These are phyloP conservation scores for Sminthurinus signatus DNA, from an alignment of 1,140 invertebrate genomes.

Conservation along the genomic window DNA sequence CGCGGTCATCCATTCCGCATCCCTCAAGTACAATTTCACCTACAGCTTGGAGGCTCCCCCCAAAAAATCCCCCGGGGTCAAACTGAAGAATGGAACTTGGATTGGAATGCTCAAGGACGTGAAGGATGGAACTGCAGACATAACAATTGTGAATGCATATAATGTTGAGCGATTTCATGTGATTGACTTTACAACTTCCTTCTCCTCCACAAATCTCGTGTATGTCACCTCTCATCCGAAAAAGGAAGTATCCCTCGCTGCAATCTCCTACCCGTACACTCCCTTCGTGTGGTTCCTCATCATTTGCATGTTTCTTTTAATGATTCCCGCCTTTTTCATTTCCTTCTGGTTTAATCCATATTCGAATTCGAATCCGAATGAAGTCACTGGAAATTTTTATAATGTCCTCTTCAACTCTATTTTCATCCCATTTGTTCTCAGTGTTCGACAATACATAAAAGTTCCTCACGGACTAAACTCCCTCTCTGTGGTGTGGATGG, in stretches of 20 bases:
- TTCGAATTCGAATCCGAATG: background rate
- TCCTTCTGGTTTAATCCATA: background rate
- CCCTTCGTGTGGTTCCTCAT: background rate
- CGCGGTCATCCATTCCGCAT: background rate
- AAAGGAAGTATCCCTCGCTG: background rate
- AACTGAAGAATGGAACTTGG: background rate
- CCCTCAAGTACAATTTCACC: background rate
- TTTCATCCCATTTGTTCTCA: background rate
- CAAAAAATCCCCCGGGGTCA: background rate
- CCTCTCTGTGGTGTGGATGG: background rate
- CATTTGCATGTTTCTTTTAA: background rate
- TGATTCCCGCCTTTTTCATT: background rate
- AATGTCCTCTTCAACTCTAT: background rate
- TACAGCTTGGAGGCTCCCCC: background rate
- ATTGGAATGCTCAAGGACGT: background rate
- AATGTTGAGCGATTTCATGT: constrained; percentile 2
- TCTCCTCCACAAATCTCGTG: background rate
- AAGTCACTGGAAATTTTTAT: background rate
- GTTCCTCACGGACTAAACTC: background rate
- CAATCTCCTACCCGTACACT: background rate
- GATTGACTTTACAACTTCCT: background rate
- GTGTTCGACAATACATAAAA: background rate
- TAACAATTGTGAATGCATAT: constrained; percentile 2
- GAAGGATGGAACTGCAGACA: background rate
- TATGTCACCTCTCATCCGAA: background rate